Percentiles rank a stretch among this genome's conserved stretches.
Evolutionary conservation across 1,140 invertebrate species (phyloP).

Genomic region (Zaprionus ghesquierei): DNA sequence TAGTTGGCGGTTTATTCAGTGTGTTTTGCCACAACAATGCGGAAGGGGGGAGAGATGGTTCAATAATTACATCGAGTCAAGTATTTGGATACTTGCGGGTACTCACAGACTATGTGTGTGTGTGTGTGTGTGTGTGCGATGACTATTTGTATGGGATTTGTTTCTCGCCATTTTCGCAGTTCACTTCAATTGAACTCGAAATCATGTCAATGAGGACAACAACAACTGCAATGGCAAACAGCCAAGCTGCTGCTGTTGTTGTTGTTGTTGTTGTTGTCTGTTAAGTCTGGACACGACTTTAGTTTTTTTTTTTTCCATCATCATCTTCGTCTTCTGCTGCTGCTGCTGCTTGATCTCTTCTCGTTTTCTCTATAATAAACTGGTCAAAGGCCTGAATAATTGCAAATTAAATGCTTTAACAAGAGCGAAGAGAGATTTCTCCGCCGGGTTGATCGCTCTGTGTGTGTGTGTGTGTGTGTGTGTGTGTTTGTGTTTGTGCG

Average conservation of each 20-base stretch:
- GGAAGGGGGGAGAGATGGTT: too few species aligned
- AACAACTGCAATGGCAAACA: conserved; percentile 27
- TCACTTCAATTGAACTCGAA: conserved; percentile 53
- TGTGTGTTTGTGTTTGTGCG: too few species aligned
- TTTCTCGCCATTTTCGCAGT: conserved; percentile 47
- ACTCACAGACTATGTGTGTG: not conserved
- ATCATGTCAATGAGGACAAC: conserved; percentile 43
- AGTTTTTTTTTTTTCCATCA: not conserved
- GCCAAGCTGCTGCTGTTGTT: not conserved
- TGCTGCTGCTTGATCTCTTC: conserved; percentile 20
- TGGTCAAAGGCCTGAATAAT: conserved; percentile 74
- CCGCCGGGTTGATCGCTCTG: conserved; percentile 4
- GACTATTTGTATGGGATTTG: conserved; percentile 35
- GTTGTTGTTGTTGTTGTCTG: conserved; percentile 18
- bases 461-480: not conserved
- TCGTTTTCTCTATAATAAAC: conserved; percentile 51
- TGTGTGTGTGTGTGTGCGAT: not conserved
- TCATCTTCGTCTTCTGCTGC: not conserved
- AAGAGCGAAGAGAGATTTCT: conserved; percentile 28
- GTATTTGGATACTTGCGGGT: not conserved
- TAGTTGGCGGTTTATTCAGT: not conserved
- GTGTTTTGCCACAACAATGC: too few species aligned
- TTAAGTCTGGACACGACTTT: conserved; percentile 37
- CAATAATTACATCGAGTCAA: not conserved
- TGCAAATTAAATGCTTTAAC: conserved; percentile 54